Base-by-base conservation (phyloP, 2,113 vertebrate species). In the Sinocyclocheilus anshuiensis region DNA sequence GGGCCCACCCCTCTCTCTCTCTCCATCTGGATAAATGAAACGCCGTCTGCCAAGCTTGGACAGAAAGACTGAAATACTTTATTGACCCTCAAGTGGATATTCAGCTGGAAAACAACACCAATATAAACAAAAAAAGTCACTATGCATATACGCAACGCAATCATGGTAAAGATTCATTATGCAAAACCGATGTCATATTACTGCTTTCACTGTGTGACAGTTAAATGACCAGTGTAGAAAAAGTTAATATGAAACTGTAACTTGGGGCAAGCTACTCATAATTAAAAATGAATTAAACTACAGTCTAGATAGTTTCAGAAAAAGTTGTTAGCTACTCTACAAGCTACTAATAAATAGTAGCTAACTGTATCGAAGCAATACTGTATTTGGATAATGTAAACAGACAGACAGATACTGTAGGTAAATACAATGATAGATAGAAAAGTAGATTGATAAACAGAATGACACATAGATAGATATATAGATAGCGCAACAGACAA, bases 21-120 rank as follows among this genome's bases (percentile, higher is more conserved):
- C 88, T 76, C 92, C 93, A 94, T 93, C 92, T 94, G 94, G 91
- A 88, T 89, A 69, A 67, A 76, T 89, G 33, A 89, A 89, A 91
- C 87, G 81, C 86, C 88, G 63, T 81, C 90, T 89, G 89, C 88
- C 86, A 88, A 88, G 82, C 87, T 81, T 87, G 86, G 79, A 82
- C 20, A 71, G 63, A 71, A 16, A 86, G 29, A 81, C 88, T 84
- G 85, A 82, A 67, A 84, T 81, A 77, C 82, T 61, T 80, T 65
- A 87, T 50, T 80, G 57, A 86, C 75, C 83, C 86, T 86, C 45
- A 33, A 81, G 81, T 59, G 67, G 45, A 81, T 65, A 63, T 80
- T 84, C 76, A 84, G 26, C 26, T 74, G 69, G 45, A 69, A 45
- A 50, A 50, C 39, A 81, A n/a, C 16, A 33, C 45, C 24, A 55